Evolutionary conservation across 2,888 invertebrate species (phyloP).

Genomic region (Leptarthrus brevirostris): DNA sequence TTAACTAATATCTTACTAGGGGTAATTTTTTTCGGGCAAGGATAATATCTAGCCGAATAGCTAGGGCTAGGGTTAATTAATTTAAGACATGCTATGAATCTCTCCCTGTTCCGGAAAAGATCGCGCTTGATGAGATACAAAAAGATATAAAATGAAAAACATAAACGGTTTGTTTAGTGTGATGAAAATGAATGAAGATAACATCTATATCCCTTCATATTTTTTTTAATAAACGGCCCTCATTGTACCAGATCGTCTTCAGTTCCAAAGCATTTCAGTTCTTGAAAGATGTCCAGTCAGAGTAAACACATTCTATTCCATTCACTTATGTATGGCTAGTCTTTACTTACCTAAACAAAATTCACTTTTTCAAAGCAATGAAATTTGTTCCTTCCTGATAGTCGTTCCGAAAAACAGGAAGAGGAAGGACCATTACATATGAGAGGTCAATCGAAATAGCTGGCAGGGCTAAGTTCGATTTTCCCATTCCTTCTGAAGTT

Average conservation of each 20-base stretch:
- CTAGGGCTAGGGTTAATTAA: too few relatives aligned
- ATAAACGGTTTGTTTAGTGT: too few relatives aligned
- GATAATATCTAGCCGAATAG: too few relatives aligned
- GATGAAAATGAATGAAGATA: too few relatives aligned
- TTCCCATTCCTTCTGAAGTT: not conserved
- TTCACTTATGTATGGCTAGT: not conserved
- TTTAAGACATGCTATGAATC: too few relatives aligned
- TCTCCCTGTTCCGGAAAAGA: too few relatives aligned
- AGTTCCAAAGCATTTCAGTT: not conserved
- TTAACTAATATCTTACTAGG: too few relatives aligned
- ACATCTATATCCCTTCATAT: too few relatives aligned
- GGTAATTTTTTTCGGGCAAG: too few relatives aligned
- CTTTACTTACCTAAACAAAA: slow-evolving; percentile 31
- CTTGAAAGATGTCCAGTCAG: not conserved
- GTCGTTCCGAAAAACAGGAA: slow-evolving; percentile 20
- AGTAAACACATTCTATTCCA: not conserved
- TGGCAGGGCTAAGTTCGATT: not conserved
- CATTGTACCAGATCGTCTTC: not conserved
- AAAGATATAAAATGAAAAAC: too few relatives aligned
- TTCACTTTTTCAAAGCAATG: not conserved
- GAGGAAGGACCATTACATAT: slow-evolving; percentile 9
- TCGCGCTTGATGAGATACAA: too few relatives aligned
- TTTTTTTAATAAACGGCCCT: too few relatives aligned
- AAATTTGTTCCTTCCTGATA: not conserved
- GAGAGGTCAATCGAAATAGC: slow-evolving; percentile 11